These are phyloP conservation scores for Bimastos eiseni DNA, from an alignment of 2,888 invertebrate genomes.

Conservation along the genomic window DNA sequence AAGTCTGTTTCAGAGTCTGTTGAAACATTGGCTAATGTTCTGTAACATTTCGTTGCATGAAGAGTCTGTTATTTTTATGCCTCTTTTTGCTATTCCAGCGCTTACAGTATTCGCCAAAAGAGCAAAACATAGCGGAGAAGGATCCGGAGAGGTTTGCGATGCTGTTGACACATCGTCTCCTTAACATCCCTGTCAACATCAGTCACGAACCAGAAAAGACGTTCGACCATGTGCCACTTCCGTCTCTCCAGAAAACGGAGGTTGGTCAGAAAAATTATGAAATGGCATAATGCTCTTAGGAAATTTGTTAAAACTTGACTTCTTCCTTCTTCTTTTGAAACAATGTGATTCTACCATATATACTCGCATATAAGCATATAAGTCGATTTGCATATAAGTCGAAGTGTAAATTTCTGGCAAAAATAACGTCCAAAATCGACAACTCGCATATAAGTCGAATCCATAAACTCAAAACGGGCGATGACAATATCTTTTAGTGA, in stretches of 20 bases:
- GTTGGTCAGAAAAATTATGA: background rate
- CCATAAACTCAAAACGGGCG: too few relatives aligned
- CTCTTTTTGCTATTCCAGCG: background rate
- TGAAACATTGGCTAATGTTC: too few relatives aligned
- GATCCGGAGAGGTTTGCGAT: constrained; percentile 78
- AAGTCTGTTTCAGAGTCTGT: too few relatives aligned
- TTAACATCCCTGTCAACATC: background rate
- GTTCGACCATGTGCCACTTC: background rate
- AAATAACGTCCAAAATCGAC: too few relatives aligned
- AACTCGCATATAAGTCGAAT: too few relatives aligned
- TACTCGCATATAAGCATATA: too few relatives aligned
- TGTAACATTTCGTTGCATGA: too few relatives aligned
- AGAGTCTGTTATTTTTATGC: background rate
- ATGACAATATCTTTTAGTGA: too few relatives aligned
- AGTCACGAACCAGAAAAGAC: background rate
- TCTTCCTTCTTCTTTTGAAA: background rate
- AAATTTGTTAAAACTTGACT: background rate
- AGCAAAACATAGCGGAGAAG: constrained; percentile 56
- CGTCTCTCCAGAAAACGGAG: background rate
- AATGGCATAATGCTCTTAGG: background rate
- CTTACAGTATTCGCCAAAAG: constrained; percentile 34
- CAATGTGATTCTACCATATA: too few relatives aligned
- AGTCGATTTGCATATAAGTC: too few relatives aligned
- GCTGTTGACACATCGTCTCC: constrained; percentile 66
- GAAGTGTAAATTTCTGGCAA: too few relatives aligned